Conservation (phyloP, 2,113 vertebrate genomes). For the Dicaeum eximium region DNA sequence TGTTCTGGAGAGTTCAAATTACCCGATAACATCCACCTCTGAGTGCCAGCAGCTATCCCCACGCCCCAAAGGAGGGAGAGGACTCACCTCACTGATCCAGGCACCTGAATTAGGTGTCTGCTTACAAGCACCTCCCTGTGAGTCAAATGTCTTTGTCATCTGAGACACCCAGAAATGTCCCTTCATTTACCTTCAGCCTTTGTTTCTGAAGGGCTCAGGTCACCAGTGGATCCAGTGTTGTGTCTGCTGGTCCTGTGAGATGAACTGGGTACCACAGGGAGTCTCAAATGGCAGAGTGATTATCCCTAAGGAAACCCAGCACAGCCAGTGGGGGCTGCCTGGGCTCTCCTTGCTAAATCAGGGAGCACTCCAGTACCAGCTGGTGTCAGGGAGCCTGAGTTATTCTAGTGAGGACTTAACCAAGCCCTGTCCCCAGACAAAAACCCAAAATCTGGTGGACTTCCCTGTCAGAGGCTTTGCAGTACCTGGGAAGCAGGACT, state of each 20-base stretch:
- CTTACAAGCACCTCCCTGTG: neutral
- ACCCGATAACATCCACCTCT: neutral
- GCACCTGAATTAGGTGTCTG: neutral
- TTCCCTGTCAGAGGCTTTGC: neutral
- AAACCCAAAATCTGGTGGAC: neutral
- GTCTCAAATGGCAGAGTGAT: neutral
- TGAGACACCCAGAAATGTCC: neutral
- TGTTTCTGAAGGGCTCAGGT: neutral
- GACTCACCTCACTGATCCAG: neutral
- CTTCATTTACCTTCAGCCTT: neutral
- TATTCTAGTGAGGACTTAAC: neutral
- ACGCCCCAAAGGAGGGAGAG: neutral
- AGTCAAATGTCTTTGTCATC: neutral
- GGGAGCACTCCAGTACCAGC: neutral
- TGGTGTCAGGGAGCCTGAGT: neutral
- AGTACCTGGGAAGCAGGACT: neutral
- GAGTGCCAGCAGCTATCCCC: neutral
- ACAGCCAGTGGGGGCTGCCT: neutral
- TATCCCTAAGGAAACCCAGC: neutral
- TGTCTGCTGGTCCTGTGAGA: neutral
- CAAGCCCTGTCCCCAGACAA: neutral
- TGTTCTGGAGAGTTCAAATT: neutral
- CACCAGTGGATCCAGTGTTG: neutral
- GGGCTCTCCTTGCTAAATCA: neutral
- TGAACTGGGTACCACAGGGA: neutral